phyloP scores from a whole-genome alignment of 2,888 invertebrate genomes.

The Harpalus rufipes region DNA sequence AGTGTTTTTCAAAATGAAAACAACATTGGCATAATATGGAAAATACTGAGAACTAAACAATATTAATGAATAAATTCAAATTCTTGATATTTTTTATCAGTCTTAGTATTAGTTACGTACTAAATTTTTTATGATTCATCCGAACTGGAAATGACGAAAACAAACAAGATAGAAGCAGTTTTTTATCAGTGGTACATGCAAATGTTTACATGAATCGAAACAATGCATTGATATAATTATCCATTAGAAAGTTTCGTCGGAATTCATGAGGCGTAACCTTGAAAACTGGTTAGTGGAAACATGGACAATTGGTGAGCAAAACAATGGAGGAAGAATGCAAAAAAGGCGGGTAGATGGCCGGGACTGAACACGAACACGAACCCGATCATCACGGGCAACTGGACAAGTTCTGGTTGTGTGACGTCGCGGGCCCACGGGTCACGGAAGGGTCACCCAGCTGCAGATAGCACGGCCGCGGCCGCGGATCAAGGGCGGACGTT shows the following conservation, averaged over 20 bases:
- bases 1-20: too few relatives aligned
- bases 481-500: constrained; percentile 66
- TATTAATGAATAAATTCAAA: too few relatives aligned
- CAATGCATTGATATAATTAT: constrained; percentile 17
- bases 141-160: constrained; percentile 26
- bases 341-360: constrained; percentile 22
- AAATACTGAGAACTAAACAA: too few relatives aligned
- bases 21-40: too few relatives aligned
- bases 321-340: constrained; percentile 47
- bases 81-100: too few relatives aligned
- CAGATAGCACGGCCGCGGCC: constrained; percentile 57
- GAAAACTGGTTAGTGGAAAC: constrained; percentile 38
- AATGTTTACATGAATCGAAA: constrained; percentile 14
- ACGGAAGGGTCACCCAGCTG: constrained; percentile 63
- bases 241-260: constrained; percentile 27
- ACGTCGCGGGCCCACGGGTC: constrained; percentile 52
- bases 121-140: constrained; percentile 24
- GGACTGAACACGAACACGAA: too few relatives aligned
- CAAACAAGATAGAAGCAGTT: constrained; percentile 39
- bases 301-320: constrained; percentile 33
- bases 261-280: constrained; percentile 27
- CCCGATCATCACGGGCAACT: not conserved
- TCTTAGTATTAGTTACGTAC: not conserved
- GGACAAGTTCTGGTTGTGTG: constrained; percentile 40
- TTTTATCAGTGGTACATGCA: constrained; percentile 27